Evolutionary conservation across 2,113 vertebrate genomes (phyloP), one percentile per base, ranked within the genome.

Genomic region (Zosterops hypoxanthus): DNA sequence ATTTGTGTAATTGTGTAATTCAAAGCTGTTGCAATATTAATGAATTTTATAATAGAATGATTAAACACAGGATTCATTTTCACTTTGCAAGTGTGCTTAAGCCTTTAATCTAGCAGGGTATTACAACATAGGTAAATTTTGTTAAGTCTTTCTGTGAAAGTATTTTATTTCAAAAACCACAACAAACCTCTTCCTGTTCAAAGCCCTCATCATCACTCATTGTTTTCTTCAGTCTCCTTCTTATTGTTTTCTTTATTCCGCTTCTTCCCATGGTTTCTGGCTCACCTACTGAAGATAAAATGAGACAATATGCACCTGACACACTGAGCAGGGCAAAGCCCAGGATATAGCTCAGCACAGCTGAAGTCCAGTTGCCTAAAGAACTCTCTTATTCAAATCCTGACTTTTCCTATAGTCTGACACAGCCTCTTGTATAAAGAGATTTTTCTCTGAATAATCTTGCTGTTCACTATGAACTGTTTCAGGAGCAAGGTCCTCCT

Each of bases 1-100:
- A 94, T 97, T 97, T 97, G 88, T 95, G 91, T 96, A 97, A 97
- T 95, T 96, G 93, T 90, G 44, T 92, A 94, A 95, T 83, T 92
- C 90, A 93, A 88, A 94, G 70, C 85, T 87, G 87, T 86, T 90
- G 78, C 76, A 96, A 94, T 97, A 82, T 92, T 94, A 97, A 86
- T 93, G 75, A 80, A 59, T 86, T 92, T 96, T 97, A 92, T 88
- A 95, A 94, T 79, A 86, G 86, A 66, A 92, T 71, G 84, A 94
- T 91, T 92, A 96, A 96, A 94, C 94, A 94, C 87, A 53, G 86
- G 59, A 79, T 90, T 95, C 61, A 87, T 94, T 98, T 92, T 79
- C 6, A 7, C 91, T 95, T 93, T 94, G 82, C 55, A 86, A 90
- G 86, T 77, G 93, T 95, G 75, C 71, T 49, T 91, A 91, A 95